These are phyloP conservation scores for Acrobasis suavella DNA, from an alignment of 2,888 invertebrate species.

Conservation along the genomic window DNA sequence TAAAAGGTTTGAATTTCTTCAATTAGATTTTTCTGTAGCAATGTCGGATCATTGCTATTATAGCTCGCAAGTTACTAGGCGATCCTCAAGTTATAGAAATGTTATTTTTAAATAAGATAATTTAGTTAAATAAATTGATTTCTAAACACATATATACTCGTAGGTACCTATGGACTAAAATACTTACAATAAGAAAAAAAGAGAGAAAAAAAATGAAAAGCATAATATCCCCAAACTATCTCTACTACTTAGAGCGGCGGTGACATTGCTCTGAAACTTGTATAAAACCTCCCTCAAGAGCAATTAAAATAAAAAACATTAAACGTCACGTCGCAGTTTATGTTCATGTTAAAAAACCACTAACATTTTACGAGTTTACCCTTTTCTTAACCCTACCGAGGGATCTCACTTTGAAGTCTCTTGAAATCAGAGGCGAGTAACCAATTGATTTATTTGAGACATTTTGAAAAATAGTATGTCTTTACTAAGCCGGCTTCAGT, in stretches of 20 bases:
- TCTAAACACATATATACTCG: no score
- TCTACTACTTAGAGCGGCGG: neutral
- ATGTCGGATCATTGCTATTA: no score
- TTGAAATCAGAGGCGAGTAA: slow-evolving; percentile 69
- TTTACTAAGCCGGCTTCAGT: slow-evolving; percentile 62
- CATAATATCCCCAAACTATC: neutral
- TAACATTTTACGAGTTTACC: slow-evolving; percentile 47
- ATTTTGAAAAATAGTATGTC: slow-evolving; percentile 70
- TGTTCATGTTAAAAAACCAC: slow-evolving; percentile 33
- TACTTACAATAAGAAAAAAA: no score
- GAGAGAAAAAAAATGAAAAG: neutral
- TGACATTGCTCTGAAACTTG: slow-evolving; percentile 27
- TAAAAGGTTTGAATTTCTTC: no score
- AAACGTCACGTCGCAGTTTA: slow-evolving; percentile 28
- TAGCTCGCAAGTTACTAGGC: no score
- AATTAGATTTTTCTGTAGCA: no score
- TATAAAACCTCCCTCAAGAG: slow-evolving; percentile 31
- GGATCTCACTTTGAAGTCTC: slow-evolving; percentile 69
- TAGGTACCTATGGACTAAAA: no score
- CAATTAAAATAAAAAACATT: slow-evolving; percentile 35
- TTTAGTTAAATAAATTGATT: no score
- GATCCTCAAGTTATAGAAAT: no score
- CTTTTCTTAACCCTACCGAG: slow-evolving; percentile 47
- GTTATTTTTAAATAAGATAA: no score
- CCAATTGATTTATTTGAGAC: slow-evolving; percentile 74